These are phyloP conservation scores for Cygnus atratus DNA, from an alignment of 2,113 vertebrate genomes.

Conservation along the genomic window DNA sequence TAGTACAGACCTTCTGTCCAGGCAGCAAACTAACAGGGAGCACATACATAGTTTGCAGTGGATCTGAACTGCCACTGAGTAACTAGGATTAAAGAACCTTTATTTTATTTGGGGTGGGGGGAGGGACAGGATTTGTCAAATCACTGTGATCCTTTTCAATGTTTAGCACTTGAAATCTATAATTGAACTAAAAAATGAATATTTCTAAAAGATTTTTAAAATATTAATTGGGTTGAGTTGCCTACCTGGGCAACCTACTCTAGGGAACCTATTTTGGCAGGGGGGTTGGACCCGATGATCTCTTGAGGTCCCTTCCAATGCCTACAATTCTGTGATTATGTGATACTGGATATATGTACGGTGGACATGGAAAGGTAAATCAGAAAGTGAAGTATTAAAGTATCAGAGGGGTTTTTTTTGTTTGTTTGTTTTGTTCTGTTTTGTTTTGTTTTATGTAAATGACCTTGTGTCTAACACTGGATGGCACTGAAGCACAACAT, in stretches of 20 bases:
- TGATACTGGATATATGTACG: background rate
- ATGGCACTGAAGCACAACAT: constrained; percentile 49
- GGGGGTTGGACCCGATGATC: too few species aligned
- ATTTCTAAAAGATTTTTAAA: background rate
- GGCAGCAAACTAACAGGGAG: too few species aligned
- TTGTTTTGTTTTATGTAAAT: background rate
- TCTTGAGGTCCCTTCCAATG: too few species aligned
- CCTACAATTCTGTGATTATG: too few species aligned
- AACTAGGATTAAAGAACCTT: too few species aligned
- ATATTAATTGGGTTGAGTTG: background rate
- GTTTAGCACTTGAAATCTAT: background rate
- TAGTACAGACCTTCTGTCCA: too few species aligned
- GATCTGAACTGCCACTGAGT: too few species aligned
- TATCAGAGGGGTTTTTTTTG: background rate
- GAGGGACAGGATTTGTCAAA: background rate
- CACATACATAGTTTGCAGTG: too few species aligned
- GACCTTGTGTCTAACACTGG: constrained; percentile 17
- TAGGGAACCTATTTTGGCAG: too few species aligned
- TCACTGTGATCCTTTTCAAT: background rate
- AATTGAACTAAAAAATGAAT: background rate
- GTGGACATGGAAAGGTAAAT: background rate
- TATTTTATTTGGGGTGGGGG: too few species aligned
- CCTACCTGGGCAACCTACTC: too few species aligned
- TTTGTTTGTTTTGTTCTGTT: background rate
- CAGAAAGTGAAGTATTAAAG: background rate